Evolutionary conservation across 1,140 invertebrate genomes (phyloP).

Genomic region (Zophobas atratus): DNA sequence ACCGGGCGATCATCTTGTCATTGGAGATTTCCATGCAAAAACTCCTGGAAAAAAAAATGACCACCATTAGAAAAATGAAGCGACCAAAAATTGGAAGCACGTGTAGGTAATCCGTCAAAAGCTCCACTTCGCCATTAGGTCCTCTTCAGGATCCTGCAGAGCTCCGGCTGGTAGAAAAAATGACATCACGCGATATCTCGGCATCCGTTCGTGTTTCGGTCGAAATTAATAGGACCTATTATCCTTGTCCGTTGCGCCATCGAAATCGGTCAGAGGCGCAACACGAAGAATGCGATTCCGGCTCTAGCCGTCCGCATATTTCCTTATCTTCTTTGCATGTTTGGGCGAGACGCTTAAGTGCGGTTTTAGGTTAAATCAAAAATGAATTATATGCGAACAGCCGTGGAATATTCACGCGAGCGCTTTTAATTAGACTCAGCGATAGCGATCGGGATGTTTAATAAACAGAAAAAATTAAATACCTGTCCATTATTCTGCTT

Average conservation of each 20-base stretch:
- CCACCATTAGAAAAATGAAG: too few relatives aligned
- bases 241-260: background rate
- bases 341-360: constrained; percentile 22
- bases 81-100: too few relatives aligned
- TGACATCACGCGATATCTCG: background rate
- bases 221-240: background rate
- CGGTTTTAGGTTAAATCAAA: constrained; percentile 12
- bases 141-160: background rate
- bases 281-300: constrained; percentile 2
- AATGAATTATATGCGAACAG: background rate
- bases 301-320: background rate
- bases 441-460: background rate
- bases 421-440: background rate
- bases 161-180: background rate
- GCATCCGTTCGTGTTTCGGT: constrained; percentile 9
- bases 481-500: background rate
- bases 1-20: background rate
- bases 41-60: too few relatives aligned
- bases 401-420: background rate
- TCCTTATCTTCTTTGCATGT: constrained; percentile 16
- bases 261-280: constrained; percentile 3
- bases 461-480: background rate
- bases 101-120: too few relatives aligned
- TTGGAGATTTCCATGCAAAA: background rate
- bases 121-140: background rate